Base-by-base conservation (phyloP, 1,140 invertebrate species). In the Drosophila pallidifrons region DNA sequence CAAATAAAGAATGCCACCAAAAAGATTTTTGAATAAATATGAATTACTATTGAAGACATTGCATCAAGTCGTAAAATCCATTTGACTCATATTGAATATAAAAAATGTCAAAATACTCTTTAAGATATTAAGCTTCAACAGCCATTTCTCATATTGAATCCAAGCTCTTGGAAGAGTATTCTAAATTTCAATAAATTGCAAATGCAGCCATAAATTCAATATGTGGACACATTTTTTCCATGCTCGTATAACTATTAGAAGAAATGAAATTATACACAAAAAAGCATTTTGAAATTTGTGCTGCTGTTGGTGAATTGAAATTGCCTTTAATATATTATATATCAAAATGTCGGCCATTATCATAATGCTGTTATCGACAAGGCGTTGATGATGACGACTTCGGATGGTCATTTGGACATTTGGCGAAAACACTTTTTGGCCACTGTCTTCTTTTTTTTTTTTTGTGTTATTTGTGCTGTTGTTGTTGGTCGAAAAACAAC, bases 321-420 rank as follows among this genome's bases (percentile, higher is more conserved):
- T 47, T 38, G 52, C 28, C n/a, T 43, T 43, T 52, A 52, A 52
- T 28, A 30, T 52, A 55, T 55, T n/a, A 30, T 52, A 55, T 55
- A 38, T 55, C 16, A 47, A 47, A 47, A 16, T 8, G 20, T 16
- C 13, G 32, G 7, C 51, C 28, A 55, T 64, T 64, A 64, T 52
- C 32, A 64, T 49, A 51, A 64, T 64, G 47, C 32, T 51, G 47
- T 51, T 49, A 64, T 64, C 47, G 63, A 57, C n/a, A 67, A 66
- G 63, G 47, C 63, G 63, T 66, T 72, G 65, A 72, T 72, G 69
- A 66, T 54, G 20, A 38, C 30, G 13, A 11, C 28, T 28, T 11
- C 32, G 30, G 10, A 51, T 49, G 38, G 60, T 32, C 51, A 65
- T 58, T 20, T 51, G 51, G n/a, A 20, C 52, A 64, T 32, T 60